Percentiles rank a stretch among this genome's conserved stretches.
phyloP scores from a whole-genome alignment of 2,113 vertebrate genomes.

The Hystrix brachyura region DNA sequence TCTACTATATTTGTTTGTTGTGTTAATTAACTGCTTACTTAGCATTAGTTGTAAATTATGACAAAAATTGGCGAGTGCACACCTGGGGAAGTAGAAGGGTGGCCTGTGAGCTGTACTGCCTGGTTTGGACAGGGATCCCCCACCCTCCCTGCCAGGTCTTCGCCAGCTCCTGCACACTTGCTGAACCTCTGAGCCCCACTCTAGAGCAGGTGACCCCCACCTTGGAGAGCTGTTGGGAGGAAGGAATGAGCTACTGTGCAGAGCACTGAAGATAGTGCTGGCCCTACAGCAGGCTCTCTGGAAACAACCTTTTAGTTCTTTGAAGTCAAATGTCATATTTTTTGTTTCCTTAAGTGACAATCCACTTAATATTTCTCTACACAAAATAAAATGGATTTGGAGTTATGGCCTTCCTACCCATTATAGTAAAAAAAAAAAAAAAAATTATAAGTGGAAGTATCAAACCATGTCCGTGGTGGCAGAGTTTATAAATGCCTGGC shows the following conservation, averaged over 20 bases:
- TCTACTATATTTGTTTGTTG: neutral
- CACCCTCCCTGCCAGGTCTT: rapidly evolving
- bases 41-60: neutral
- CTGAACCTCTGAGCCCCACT: neutral
- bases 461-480: rapidly evolving
- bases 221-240: rapidly evolving
- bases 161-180: rapidly evolving
- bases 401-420: neutral
- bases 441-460: neutral
- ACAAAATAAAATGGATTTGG: neutral
- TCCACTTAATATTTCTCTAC: neutral
- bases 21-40: neutral
- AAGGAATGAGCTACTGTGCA: neutral
- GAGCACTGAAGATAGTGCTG: neutral
- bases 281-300: neutral
- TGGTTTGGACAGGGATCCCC: neutral
- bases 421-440: neutral
- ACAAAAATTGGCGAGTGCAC: neutral
- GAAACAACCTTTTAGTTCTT: constrained; percentile 2
- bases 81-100: neutral
- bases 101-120: neutral
- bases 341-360: neutral
- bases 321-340: neutral
- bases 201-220: no score
- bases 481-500: neutral